Base-by-base conservation (phyloP, 2,797 vertebrate genomes). In the Cyprinodon diabolis region DNA sequence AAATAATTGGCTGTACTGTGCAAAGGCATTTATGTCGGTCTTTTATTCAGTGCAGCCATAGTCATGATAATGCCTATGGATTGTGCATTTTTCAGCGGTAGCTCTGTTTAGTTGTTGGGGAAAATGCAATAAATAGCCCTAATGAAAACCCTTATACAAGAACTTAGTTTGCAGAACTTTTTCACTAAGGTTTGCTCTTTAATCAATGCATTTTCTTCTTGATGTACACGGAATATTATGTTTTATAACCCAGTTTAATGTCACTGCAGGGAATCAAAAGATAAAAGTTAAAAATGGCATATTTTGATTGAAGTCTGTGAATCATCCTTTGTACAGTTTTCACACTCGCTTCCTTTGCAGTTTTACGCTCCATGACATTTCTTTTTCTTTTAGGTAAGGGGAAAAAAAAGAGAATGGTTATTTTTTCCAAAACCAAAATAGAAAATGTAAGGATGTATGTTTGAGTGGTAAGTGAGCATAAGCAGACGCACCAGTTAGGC, bases 1-100 rank as follows among this genome's bases (percentile, higher is more conserved):
- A 93, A 93, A 93, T 94, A 94, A 94, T 94, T 94, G 93, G 91
- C 89, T 91, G 85, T 76, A 87, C 87, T 82, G 89, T 86, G 88
- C 66, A 60, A 81, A 90, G 71, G 82, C 76, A 75, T 81, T 68
- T 65, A 80, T 77, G 90, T 91, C 93, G 92, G 87, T 84, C 82
- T 81, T 30, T 87, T 68, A n/a, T 79, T 72, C 30, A 55, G 78
- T 82, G 77, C 77, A 85, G 74, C 70, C 62, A 66, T 71, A 79
- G 77, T 87, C 87, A 83, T 81, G 79, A 80, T 84, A 75, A 79
- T 73, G 47, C 62, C 73, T 58, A 69, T 77, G 79, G 87, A 75
- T 74, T 73, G 66, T 79, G 72, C 69, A 77, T 88, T 71, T 86
- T 78, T 77, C 70, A 56, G 58, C 72, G 21, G 7, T 0, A 63